phyloP scores from a whole-genome alignment of 2,888 invertebrate species.

The Lissonota sp. region DNA sequence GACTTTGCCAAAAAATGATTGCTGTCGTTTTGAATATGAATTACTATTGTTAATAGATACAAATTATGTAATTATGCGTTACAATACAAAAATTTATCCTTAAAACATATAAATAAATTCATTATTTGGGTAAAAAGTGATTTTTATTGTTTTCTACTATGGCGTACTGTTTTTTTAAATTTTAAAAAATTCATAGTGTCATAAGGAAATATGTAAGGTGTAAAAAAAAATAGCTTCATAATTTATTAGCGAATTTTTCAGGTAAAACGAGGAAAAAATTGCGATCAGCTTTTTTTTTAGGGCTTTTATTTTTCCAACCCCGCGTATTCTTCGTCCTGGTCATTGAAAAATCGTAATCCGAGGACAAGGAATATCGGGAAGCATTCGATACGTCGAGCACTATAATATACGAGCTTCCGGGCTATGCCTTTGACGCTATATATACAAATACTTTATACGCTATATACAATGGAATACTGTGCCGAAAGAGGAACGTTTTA shows the following conservation, averaged over 20 bases:
- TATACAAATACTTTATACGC: slow-evolving; percentile 8
- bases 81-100: no score
- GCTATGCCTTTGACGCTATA: slow-evolving; percentile 25
- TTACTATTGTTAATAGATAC: no score
- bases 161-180: no score
- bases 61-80: no score
- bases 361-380: slow-evolving; percentile 3
- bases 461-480: slow-evolving; percentile 27
- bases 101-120: no score
- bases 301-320: background rate
- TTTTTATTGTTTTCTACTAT: no score
- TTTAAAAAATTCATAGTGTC: no score
- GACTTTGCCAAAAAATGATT: no score
- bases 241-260: background rate
- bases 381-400: slow-evolving; percentile 43
- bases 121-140: no score
- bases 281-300: background rate
- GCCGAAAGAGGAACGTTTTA: slow-evolving; percentile 47
- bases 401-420: slow-evolving; percentile 24
- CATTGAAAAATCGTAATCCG: slow-evolving; percentile 14
- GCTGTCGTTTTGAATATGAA: no score
- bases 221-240: background rate
- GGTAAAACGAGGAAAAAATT: background rate
- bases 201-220: background rate
- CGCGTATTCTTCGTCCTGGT: background rate